These are phyloP conservation scores for Cephalopachus bancanus DNA, from an alignment of 2,797 vertebrate genomes.

Conservation along the genomic window DNA sequence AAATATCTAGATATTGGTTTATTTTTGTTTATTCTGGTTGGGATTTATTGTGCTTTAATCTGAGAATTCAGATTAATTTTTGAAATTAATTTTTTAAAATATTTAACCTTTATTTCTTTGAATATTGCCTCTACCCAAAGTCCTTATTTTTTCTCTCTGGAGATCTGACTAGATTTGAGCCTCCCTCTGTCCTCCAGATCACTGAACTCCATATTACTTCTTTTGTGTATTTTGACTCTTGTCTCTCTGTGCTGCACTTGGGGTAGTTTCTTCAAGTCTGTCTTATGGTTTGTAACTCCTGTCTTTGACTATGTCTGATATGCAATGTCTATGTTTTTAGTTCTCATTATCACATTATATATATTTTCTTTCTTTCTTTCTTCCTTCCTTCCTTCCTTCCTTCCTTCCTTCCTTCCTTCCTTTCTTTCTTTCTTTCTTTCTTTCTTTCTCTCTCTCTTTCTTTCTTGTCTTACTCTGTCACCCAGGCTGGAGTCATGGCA, in stretches of 20 bases:
- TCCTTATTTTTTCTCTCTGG: neutral
- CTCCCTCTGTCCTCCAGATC: neutral
- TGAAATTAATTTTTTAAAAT: neutral
- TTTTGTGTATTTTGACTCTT: neutral
- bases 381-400: too few relatives aligned
- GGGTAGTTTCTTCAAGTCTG: constrained; percentile 21
- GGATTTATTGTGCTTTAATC: neutral
- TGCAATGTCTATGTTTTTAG: constrained; percentile 35
- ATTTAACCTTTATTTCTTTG: neutral
- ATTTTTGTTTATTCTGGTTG: constrained; percentile 18
- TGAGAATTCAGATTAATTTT: neutral
- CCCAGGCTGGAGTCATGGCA: too few relatives aligned
- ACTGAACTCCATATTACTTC: neutral
- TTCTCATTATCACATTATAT: constrained; percentile 13
- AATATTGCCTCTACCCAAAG: neutral
- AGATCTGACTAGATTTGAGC: neutral
- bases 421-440: too few relatives aligned
- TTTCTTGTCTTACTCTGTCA: too few relatives aligned
- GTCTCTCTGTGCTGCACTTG: neutral
- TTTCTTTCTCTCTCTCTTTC: too few relatives aligned
- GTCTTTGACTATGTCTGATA: neutral
- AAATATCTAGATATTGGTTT: neutral
- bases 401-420: too few relatives aligned
- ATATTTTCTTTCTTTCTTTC: too few relatives aligned
- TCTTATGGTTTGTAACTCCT: neutral